phyloP scores from a whole-genome alignment of 2,888 invertebrate species.

The Cephalotes varians region DNA sequence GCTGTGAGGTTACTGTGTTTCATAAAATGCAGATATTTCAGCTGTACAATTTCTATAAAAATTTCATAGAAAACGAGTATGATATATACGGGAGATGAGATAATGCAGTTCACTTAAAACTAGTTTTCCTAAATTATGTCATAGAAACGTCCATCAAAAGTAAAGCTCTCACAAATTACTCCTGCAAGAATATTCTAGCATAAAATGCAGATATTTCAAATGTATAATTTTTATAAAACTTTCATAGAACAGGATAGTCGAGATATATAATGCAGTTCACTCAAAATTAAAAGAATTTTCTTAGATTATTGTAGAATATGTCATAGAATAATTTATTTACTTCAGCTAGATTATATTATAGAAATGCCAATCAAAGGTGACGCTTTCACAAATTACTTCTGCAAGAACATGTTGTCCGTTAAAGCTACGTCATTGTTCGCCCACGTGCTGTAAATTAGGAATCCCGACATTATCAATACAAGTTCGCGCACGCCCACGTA shows the following conservation, averaged over 20 bases:
- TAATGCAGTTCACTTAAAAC: neutral
- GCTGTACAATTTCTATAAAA: neutral
- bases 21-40: neutral
- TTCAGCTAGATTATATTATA: neutral
- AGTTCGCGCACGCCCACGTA: slow-evolving; percentile 1
- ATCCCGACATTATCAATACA: slow-evolving; percentile 15
- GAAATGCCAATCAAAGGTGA: neutral
- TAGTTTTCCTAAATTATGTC: neutral
- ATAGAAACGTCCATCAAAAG: slow-evolving; percentile 4
- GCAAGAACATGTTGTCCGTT: slow-evolving; percentile 2
- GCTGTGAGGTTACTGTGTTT: slow-evolving; percentile 7
- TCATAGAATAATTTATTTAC: too few species aligned
- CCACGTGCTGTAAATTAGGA: neutral
- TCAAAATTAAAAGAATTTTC: too few species aligned
- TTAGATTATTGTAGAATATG: too few species aligned
- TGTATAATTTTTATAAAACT: neutral
- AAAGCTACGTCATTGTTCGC: slow-evolving; percentile 23
- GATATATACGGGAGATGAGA: too few species aligned
- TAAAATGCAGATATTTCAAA: neutral
- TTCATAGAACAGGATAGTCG: neutral
- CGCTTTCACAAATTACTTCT: neutral
- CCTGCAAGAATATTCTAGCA: neutral
- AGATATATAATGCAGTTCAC: neutral
- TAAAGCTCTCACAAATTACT: neutral
- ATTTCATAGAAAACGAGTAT: neutral